phyloP scores from a whole-genome alignment of 2,888 invertebrate genomes.

The Apamea epomidion region DNA sequence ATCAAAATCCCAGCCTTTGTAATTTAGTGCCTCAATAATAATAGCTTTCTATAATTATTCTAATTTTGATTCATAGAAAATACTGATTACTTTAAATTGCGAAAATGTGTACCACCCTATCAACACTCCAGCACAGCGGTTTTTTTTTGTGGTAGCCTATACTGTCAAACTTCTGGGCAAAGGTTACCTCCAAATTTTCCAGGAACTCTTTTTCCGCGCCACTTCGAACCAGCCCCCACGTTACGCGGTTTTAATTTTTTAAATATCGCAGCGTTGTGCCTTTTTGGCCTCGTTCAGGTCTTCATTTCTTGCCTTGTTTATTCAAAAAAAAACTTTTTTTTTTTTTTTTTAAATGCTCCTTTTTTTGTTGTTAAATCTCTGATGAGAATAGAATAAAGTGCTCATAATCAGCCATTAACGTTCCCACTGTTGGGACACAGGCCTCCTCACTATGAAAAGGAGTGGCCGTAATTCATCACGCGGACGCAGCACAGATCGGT shows the following conservation, averaged over 20 bases:
- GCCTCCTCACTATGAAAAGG: not conserved
- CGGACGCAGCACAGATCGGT: not conserved
- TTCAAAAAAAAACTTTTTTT: no score
- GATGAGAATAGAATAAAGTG: not conserved
- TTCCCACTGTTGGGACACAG: not conserved
- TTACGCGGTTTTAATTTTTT: no score
- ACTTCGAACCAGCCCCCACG: not conserved
- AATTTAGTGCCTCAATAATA: conserved; percentile 19
- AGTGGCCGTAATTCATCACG: not conserved
- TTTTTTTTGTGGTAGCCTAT: not conserved
- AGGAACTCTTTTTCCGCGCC: not conserved
- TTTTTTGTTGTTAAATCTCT: not conserved
- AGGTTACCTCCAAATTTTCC: not conserved
- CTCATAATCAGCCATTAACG: not conserved
- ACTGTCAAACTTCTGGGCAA: not conserved
- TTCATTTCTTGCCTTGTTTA: not conserved
- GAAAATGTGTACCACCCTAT: not conserved
- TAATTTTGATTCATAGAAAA: conserved; percentile 11
- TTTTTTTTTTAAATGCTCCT: no score
- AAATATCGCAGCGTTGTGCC: no score
- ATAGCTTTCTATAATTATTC: conserved; percentile 22
- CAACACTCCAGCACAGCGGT: not conserved
- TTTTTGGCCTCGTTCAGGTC: no score
- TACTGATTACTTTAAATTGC: not conserved
- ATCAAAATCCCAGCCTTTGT: conserved; percentile 16